phyloP scores from a whole-genome alignment of 2,888 invertebrate genomes.

The Sycophila texana region DNA sequence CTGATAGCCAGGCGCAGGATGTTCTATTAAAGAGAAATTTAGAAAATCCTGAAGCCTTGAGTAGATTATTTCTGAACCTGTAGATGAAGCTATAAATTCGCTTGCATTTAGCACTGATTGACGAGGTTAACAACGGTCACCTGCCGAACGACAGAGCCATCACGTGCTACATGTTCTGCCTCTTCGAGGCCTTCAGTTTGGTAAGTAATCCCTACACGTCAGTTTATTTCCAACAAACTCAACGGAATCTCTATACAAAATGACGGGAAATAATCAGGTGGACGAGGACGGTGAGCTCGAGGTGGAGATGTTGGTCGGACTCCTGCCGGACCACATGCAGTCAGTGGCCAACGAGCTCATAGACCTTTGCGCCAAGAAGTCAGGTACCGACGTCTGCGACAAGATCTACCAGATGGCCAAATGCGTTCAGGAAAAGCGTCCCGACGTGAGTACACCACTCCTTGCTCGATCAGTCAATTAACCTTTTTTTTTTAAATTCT shows the following conservation, averaged over 20 bases:
- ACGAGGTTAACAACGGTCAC: slow-evolving; percentile 64
- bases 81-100: neutral
- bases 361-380: slow-evolving; percentile 61
- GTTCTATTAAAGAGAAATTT: too few relatives aligned
- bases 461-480: too few relatives aligned
- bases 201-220: slow-evolving; percentile 59
- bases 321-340: slow-evolving; percentile 66
- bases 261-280: slow-evolving; percentile 58
- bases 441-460: slow-evolving; percentile 63
- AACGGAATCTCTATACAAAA: neutral
- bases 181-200: slow-evolving; percentile 70
- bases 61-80: too few relatives aligned
- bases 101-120: slow-evolving; percentile 64
- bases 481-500: too few relatives aligned
- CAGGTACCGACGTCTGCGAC: slow-evolving; percentile 66
- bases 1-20: neutral
- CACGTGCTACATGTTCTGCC: slow-evolving; percentile 71
- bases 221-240: neutral
- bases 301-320: slow-evolving; percentile 66
- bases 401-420: slow-evolving; percentile 65
- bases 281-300: slow-evolving; percentile 70
- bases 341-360: slow-evolving; percentile 58
- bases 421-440: slow-evolving; percentile 64
- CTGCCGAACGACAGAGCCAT: slow-evolving; percentile 64
- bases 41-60: too few relatives aligned